A percentile compares a stretch with the other conserved stretches of the same genome.
Evolutionary conservation across 1,140 invertebrate genomes (phyloP).

Genomic region (Papilio polytes): DNA sequence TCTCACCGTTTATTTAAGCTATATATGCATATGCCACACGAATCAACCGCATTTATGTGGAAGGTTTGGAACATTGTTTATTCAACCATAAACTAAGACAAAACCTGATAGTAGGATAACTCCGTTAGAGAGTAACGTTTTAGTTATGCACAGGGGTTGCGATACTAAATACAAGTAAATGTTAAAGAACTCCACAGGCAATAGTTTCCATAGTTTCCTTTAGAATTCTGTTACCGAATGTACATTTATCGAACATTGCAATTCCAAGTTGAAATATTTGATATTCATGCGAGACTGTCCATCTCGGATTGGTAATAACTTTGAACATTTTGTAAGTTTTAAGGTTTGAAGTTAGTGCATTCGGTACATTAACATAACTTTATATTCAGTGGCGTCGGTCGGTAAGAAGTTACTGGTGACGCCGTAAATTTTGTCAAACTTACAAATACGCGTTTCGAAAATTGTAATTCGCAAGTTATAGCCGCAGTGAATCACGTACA

Average conservation of each 20-base stretch:
- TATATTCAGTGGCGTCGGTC: conserved; percentile 74
- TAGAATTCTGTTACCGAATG: neutral
- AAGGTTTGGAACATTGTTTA: neutral
- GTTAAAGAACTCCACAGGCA: no score
- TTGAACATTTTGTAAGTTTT: conserved; percentile 71
- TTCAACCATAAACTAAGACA: conserved; percentile 6
- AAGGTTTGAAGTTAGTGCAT: conserved; percentile 66
- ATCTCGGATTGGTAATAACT: conserved; percentile 58
- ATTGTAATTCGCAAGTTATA: conserved; percentile 74
- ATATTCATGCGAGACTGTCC: conserved; percentile 50
- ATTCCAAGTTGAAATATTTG: conserved; percentile 38
- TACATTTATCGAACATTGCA: neutral
- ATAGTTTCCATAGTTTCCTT: neutral
- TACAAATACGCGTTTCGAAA: conserved; percentile 74
- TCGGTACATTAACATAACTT: conserved; percentile 77
- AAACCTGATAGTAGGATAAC: neutral
- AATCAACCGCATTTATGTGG: neutral
- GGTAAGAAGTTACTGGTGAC: conserved; percentile 73
- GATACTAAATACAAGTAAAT: no score
- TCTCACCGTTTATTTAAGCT: conserved; percentile 45
- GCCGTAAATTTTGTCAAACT: conserved; percentile 77
- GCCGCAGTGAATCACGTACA: conserved; percentile 66
- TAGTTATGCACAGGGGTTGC: no score
- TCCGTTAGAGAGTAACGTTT: neutral
- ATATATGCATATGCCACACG: conserved; percentile 25